Conservation (phyloP, 2,797 vertebrate species). For the Hemibagrus guttatus region DNA sequence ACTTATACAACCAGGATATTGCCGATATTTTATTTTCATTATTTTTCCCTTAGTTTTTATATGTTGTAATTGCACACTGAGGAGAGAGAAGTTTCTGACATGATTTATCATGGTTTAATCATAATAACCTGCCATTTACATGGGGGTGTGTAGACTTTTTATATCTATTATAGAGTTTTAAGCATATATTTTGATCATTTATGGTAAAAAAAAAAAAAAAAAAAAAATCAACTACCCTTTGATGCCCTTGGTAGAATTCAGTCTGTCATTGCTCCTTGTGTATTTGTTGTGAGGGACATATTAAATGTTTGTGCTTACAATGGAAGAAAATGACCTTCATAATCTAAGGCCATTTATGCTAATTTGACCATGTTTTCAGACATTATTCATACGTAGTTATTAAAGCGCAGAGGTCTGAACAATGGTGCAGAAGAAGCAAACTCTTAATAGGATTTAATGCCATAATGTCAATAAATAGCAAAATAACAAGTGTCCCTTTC, state of each 20-base stretch:
- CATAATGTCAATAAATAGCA: slow-evolving; percentile 83
- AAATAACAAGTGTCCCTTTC: slow-evolving; percentile 76
- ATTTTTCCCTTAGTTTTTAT: too few species aligned
- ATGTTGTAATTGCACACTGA: too few species aligned
- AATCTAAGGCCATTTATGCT: slow-evolving; percentile 91
- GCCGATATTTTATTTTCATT: too few species aligned
- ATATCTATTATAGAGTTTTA: background rate
- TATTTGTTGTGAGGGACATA: slow-evolving; percentile 54
- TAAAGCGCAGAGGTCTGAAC: slow-evolving; percentile 77
- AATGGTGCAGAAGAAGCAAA: slow-evolving; percentile 82
- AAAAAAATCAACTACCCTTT: slow-evolving; percentile 47
- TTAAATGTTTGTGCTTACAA: slow-evolving; percentile 72
- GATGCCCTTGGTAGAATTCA: slow-evolving; percentile 51
- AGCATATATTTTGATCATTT: slow-evolving; percentile 14
- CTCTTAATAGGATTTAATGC: slow-evolving; percentile 84
- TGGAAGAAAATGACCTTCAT: slow-evolving; percentile 70
- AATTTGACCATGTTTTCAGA: slow-evolving; percentile 91
- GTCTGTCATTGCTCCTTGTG: slow-evolving; percentile 51
- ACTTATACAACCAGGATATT: too few species aligned
- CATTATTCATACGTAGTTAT: slow-evolving; percentile 88
- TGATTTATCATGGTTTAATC: too few species aligned
- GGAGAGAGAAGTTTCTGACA: too few species aligned
- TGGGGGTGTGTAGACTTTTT: too few species aligned
- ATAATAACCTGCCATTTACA: too few species aligned
- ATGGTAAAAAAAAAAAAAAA: slow-evolving; percentile 37